These are phyloP conservation scores for Nestor notabilis DNA, from an alignment of 2,113 vertebrate species.

Conservation along the genomic window DNA sequence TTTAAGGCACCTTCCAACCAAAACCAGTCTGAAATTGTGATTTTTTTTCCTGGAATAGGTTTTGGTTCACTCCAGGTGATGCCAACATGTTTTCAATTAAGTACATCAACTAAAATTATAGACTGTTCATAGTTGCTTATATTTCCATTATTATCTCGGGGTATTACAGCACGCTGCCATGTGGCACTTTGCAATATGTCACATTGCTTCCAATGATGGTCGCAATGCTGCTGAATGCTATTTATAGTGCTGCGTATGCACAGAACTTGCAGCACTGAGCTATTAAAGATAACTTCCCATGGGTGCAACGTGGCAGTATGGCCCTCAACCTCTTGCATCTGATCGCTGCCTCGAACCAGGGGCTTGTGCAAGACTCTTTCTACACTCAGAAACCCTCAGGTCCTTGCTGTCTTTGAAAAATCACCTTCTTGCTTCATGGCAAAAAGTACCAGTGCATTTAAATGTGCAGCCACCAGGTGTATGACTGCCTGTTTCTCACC, in stretches of 20 bases:
- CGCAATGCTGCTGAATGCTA: not conserved
- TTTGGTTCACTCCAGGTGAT: not conserved
- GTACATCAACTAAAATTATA: not conserved
- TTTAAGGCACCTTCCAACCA: not conserved
- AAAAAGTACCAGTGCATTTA: accelerated
- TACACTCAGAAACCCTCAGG: not conserved
- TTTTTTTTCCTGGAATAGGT: not conserved
- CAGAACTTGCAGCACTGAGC: not conserved
- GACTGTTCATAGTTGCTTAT: not conserved
- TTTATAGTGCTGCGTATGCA: not conserved
- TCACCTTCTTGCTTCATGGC: too few species aligned
- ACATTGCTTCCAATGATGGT: not conserved
- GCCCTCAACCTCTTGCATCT: not conserved
- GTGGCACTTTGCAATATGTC: not conserved
- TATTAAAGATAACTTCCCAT: not conserved
- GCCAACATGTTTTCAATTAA: not conserved
- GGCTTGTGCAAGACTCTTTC: not conserved
- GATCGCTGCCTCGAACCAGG: not conserved
- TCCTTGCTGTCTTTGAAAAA: not conserved
- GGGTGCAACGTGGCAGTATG: accelerated
- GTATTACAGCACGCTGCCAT: not conserved
- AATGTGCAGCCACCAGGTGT: accelerated
- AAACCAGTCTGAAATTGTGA: not conserved
- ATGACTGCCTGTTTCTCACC: not conserved
- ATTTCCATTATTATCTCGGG: not conserved